Evolutionary conservation across 2,797 vertebrate species (phyloP).

Genomic region (Leuciscus waleckii): DNA sequence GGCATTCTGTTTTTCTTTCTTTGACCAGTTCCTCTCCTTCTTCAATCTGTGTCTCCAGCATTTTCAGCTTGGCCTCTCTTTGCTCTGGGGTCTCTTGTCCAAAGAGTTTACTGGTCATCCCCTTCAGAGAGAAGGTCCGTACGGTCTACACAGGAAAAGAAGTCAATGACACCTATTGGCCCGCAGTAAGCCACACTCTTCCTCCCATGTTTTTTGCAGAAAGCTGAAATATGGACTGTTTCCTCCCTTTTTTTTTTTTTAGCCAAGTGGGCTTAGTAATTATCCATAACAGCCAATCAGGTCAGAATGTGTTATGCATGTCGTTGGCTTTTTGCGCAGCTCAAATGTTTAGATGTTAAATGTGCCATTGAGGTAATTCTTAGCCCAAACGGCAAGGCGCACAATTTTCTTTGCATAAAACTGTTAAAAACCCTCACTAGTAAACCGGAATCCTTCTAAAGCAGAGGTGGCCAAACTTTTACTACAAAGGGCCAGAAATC

Average conservation of each 20-base stretch:
- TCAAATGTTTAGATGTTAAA: conserved; percentile 12
- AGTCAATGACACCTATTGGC: neutral
- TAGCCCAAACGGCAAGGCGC: neutral
- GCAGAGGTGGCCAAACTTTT: neutral
- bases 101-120: conserved; percentile 96
- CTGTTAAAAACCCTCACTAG: neutral
- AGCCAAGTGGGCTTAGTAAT: conserved; percentile 4
- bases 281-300: neutral
- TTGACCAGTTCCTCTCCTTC: conserved; percentile 90
- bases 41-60: conserved; percentile 90
- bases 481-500: neutral
- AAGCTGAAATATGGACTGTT: neutral
- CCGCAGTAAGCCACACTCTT: neutral
- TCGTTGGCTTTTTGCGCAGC: neutral
- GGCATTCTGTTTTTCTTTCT: conserved; percentile 87
- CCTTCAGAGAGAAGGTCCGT: conserved; percentile 93
- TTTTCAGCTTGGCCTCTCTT: conserved; percentile 88
- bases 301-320: neutral
- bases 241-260: neutral
- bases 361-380: conserved; percentile 8
- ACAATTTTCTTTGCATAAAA: neutral
- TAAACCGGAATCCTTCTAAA: neutral
- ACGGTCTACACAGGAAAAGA: conserved; percentile 80
- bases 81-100: conserved; percentile 96
- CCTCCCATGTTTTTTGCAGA: conserved; percentile 14